Evolutionary conservation across 2,888 invertebrate genomes (phyloP).

Genomic region (Tenodera sinensis): DNA sequence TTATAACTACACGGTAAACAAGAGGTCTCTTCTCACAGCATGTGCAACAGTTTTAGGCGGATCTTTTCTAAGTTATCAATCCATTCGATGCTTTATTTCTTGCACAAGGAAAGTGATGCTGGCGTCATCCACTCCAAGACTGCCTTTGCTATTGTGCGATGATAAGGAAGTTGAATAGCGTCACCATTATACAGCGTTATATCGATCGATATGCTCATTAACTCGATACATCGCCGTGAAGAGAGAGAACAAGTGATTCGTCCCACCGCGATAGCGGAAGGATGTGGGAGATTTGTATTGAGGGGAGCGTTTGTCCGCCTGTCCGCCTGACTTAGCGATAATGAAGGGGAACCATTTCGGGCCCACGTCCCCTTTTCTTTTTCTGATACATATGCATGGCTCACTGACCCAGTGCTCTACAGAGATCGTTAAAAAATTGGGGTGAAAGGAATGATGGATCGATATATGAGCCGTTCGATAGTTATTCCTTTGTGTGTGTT

Average conservation of each 20-base stretch:
- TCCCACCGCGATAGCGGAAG: neutral
- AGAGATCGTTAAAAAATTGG: neutral
- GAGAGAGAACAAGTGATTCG: neutral
- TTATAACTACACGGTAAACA: too few relatives aligned
- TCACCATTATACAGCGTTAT: too few relatives aligned
- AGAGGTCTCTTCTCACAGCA: too few relatives aligned
- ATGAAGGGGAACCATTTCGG: neutral
- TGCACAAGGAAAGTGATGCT: too few relatives aligned
- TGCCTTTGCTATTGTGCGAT: neutral
- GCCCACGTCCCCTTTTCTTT: neutral
- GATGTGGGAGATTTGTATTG: neutral
- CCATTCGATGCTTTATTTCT: too few relatives aligned
- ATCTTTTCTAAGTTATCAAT: too few relatives aligned
- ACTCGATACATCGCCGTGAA: neutral
- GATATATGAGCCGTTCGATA: neutral
- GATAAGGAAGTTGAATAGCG: neutral
- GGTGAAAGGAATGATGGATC: neutral
- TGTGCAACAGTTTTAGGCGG: too few relatives aligned
- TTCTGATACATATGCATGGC: neutral
- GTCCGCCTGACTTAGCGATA: neutral
- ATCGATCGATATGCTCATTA: neutral
- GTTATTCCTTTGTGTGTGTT: neutral
- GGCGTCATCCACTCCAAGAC: neutral
- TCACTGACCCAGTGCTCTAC: neutral
- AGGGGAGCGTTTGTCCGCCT: neutral